Base-by-base conservation (phyloP, 2,888 invertebrate genomes). In the Prosopocoilus inquinatus region DNA sequence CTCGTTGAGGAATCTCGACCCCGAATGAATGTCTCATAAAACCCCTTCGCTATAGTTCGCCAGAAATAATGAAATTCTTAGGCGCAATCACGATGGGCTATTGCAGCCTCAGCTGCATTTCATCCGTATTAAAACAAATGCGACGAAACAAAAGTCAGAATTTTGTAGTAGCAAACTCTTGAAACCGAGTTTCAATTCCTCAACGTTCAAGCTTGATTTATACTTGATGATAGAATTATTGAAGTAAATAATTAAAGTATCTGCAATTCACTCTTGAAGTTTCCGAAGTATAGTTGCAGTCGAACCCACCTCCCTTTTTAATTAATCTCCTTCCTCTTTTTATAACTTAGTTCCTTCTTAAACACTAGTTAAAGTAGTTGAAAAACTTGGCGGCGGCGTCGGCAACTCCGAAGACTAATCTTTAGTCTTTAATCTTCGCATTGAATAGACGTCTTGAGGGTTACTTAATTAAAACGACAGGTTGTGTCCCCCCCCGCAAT, bases 1-100 rank as follows among this genome's bases (percentile, higher is more conserved):
- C 20, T 62, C 61, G 60, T 55, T 55, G 60, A 60, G 68, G 68
- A 70, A 68, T 69, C 69, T 68, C 64, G 61, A 63, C 62, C 52
- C 54, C 47, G 56, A 49, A 15, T 57, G 64, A 60, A 63, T 63
- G 65, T 64, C 64, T 67, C 66, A 64, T 64, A 63, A 70, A 28
- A 70, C 69, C 69, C 66, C 68, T 67, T 64, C 64, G 55, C 61
- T 34, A 50, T 55, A 50, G 49, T 55, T 50, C 46, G 49, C 41
- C 50, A 39, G 55, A 64, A 66, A 64, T 67, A 67, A 67, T 68
- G 70, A 66, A 68, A 70, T 69, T 68, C 67, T 66, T 63, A 55
- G 55, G 46, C 55, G 55, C 55, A 55, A 55, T 55, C 51, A 48
- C 49, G n/a, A n/a, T n/a, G n/a, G 15, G 48, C 35, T 39, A 47